These are phyloP conservation scores for Wasmannia auropunctata DNA, from an alignment of 1,140 invertebrate species.

Conservation along the genomic window DNA sequence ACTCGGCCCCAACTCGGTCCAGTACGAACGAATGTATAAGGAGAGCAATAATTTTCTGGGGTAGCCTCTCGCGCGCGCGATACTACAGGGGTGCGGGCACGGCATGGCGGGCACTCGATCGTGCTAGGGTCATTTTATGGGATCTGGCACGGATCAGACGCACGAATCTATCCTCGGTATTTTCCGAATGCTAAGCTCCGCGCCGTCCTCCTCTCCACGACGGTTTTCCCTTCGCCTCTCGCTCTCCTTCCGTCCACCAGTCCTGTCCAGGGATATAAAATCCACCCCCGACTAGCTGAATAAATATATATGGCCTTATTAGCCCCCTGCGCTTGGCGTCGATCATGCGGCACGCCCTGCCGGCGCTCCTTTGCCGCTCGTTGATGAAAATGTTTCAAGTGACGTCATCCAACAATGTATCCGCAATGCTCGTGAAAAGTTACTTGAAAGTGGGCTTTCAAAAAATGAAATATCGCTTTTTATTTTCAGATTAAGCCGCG, in stretches of 20 bases:
- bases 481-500: background rate
- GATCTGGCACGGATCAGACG: conserved; percentile 80
- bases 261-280: conserved; percentile 68
- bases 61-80: conserved; percentile 54
- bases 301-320: conserved; percentile 84
- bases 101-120: conserved; percentile 66
- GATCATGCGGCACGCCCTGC: conserved; percentile 73
- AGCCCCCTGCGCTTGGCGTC: conserved; percentile 75
- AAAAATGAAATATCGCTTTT: background rate
- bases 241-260: conserved; percentile 54
- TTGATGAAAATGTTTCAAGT: conserved; percentile 60
- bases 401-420: conserved; percentile 49
- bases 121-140: conserved; percentile 83
- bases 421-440: background rate
- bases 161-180: conserved; percentile 78
- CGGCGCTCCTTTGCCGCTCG: conserved; percentile 63
- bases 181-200: conserved; percentile 79
- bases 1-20: conserved; percentile 54
- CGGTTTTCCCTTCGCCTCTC: conserved; percentile 60
- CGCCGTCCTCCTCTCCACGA: conserved; percentile 32
- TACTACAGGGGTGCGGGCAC: conserved; percentile 43
- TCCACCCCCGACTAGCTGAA: conserved; percentile 74
- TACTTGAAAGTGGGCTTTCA: background rate
- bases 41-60: conserved; percentile 83
- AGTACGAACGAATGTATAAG: conserved; percentile 82